Conservation (phyloP, 2,797 vertebrate species). For the Falco peregrinus region DNA sequence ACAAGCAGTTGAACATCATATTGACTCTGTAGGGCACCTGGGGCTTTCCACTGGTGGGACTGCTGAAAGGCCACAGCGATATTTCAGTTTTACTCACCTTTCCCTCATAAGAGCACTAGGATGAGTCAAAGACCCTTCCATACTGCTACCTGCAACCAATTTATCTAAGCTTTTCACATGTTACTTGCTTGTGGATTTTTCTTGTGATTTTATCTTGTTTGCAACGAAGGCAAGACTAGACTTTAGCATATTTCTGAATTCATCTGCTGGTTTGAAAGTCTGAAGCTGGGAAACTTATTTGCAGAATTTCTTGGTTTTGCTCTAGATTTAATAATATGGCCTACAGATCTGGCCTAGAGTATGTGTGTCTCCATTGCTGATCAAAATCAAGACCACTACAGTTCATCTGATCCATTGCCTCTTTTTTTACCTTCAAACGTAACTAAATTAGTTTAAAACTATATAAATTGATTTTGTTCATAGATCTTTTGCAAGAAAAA, state of each 20-base stretch:
- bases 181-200: not conserved
- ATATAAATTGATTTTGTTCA: not conserved
- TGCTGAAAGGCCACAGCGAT: not conserved
- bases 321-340: not conserved
- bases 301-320: not conserved
- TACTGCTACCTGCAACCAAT: not conserved
- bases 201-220: not conserved
- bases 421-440: not conserved
- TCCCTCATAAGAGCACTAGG: not conserved
- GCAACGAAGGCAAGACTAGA: not conserved
- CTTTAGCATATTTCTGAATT: not conserved
- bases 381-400: not conserved
- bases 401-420: not conserved
- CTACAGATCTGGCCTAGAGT: not conserved
- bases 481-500: not conserved
- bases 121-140: not conserved
- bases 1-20: not conserved
- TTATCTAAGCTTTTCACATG: not conserved
- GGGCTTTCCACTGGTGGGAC: not conserved
- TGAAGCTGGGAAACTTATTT: not conserved
- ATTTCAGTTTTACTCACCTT: not conserved
- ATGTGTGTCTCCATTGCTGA: not conserved
- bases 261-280: not conserved
- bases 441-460: not conserved
- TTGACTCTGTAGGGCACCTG: not conserved